A percentile compares a stretch with the other conserved stretches of the same genome.
Evolutionary conservation across 2,888 invertebrate genomes (phyloP).

Genomic region (Andrena marginata): DNA sequence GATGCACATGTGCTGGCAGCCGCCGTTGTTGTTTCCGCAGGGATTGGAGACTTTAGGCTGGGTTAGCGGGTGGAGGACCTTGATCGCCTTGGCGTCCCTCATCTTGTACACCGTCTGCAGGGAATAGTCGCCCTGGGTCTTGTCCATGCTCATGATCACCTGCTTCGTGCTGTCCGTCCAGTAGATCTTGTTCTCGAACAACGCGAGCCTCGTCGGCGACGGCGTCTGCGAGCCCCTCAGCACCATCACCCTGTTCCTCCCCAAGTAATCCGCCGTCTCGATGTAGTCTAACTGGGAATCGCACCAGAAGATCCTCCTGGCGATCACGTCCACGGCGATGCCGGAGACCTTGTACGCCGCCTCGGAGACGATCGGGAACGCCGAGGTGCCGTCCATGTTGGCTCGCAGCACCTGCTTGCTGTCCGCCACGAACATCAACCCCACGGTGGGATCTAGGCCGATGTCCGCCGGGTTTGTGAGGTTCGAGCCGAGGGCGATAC

Average conservation of each 20-base stretch:
- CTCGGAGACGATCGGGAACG: slow-evolving; percentile 93
- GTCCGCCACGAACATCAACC: slow-evolving; percentile 95
- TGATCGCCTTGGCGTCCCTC: slow-evolving; percentile 93
- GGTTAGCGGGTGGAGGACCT: slow-evolving; percentile 92
- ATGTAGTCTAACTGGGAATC: slow-evolving; percentile 98
- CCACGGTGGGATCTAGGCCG: slow-evolving; percentile 96
- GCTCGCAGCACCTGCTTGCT: slow-evolving; percentile 94
- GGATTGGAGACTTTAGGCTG: slow-evolving; percentile 91
- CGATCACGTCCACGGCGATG: slow-evolving; percentile 95
- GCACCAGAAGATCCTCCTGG: slow-evolving; percentile 97
- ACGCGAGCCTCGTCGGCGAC: slow-evolving; percentile 92
- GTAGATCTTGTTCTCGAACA: slow-evolving; percentile 94
- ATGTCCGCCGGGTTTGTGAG: slow-evolving; percentile 96
- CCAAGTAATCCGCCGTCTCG: slow-evolving; percentile 97
- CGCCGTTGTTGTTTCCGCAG: slow-evolving; percentile 94
- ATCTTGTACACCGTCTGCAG: slow-evolving; percentile 93
- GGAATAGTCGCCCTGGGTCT: slow-evolving; percentile 92
- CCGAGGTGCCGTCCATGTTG: slow-evolving; percentile 97
- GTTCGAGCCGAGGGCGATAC: slow-evolving; percentile 96
- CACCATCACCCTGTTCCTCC: slow-evolving; percentile 92
- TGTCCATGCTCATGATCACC: slow-evolving; percentile 94
- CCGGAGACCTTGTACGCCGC: slow-evolving; percentile 98
- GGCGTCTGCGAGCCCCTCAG: slow-evolving; percentile 94
- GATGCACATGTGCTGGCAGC: slow-evolving; percentile 97
- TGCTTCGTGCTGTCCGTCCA: slow-evolving; percentile 97